Evolutionary conservation across 2,888 invertebrate species (phyloP).

Genomic region (Caenorhabditis zanzibari): DNA sequence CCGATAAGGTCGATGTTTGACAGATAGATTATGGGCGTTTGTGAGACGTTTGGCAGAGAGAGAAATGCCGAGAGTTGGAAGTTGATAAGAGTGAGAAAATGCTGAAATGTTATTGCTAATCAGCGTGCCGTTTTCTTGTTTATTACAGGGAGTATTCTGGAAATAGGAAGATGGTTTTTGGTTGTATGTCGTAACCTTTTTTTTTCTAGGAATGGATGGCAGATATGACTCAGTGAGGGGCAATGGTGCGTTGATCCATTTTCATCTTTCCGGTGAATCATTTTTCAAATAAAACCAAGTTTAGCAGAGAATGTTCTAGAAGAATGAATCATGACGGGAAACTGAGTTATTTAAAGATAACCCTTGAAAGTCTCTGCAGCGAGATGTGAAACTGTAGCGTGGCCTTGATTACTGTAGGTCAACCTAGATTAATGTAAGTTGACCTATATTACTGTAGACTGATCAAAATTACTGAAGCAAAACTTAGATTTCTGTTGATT

Average conservation of each 20-base stretch:
- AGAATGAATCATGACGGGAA: not conserved
- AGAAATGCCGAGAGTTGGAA: constrained; percentile 11
- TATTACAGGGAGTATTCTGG: constrained; percentile 8
- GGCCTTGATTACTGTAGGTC: no score
- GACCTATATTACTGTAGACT: no score
- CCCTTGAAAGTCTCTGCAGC: no score
- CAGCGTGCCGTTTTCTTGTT: constrained; percentile 33
- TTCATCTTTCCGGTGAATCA: constrained; percentile 43
- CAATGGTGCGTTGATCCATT: constrained; percentile 32
- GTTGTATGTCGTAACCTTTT: constrained; percentile 12
- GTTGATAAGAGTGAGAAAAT: constrained; percentile 8
- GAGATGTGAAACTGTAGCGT: not conserved
- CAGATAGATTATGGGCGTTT: constrained; percentile 59
- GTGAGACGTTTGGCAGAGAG: constrained; percentile 16
- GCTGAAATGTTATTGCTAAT: constrained; percentile 37
- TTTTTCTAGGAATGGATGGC: not conserved
- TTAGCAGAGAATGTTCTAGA: not conserved
- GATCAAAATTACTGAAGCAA: no score
- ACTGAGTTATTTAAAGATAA: no score
- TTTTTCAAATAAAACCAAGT: constrained; percentile 24
- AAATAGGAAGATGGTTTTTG: constrained; percentile 18
- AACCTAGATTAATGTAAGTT: no score
- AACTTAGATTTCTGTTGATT: no score
- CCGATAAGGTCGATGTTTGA: constrained; percentile 53
- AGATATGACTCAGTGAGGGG: constrained; percentile 26